Conservation (phyloP, 2,888 invertebrate species). For the Andrena bicolor region DNA sequence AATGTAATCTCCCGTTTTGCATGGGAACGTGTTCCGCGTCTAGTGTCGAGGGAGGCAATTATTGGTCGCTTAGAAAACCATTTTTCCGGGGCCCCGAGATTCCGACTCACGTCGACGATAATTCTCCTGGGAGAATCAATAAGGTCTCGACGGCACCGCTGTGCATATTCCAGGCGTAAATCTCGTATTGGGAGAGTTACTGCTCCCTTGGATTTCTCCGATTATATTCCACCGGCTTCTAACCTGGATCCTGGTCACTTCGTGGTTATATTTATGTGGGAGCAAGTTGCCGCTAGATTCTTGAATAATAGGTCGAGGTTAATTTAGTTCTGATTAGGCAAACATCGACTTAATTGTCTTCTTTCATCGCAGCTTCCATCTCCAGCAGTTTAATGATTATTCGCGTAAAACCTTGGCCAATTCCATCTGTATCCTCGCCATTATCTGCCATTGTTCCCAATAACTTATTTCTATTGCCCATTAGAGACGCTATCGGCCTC, state of each 20-base stretch:
- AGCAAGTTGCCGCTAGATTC: neutral
- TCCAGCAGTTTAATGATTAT: too few species aligned
- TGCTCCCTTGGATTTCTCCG: constrained; percentile 10
- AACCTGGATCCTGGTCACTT: neutral
- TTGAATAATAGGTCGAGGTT: too few species aligned
- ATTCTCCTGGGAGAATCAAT: constrained; percentile 55
- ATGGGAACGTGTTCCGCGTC: neutral
- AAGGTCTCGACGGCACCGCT: constrained; percentile 18
- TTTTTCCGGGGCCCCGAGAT: constrained; percentile 37
- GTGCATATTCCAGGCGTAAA: constrained; percentile 34
- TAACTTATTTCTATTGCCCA: constrained; percentile 7
- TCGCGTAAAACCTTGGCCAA: too few species aligned
- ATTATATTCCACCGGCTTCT: neutral
- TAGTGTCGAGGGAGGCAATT: constrained; percentile 36
- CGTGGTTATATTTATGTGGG: neutral
- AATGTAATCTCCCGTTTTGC: neutral
- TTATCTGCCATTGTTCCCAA: neutral
- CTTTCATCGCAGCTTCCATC: too few species aligned
- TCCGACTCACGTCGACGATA: constrained; percentile 40
- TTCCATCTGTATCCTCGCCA: neutral
- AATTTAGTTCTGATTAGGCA: too few species aligned
- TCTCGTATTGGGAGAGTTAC: neutral
- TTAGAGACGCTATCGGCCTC: constrained; percentile 15
- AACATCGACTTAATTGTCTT: too few species aligned
- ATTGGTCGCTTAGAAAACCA: constrained; percentile 36